Percentiles rank a stretch among this genome's conserved stretches.
Evolutionary conservation across 2,113 vertebrate genomes (phyloP).

Genomic region (Pterocles gutturalis): DNA sequence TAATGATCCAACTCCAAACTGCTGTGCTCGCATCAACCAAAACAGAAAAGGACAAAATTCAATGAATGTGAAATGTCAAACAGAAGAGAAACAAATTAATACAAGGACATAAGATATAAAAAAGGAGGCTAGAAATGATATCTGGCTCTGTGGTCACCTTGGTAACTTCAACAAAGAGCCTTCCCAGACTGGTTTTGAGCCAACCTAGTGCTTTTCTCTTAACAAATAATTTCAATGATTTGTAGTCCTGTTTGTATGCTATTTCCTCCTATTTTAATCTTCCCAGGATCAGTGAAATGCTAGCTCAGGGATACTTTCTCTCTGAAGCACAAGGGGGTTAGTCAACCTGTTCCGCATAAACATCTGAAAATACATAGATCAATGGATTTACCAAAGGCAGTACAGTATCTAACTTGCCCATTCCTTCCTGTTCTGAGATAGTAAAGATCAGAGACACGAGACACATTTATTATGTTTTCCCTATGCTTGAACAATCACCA

Average conservation of each 20-base stretch:
- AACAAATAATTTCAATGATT: slow-evolving; percentile 3
- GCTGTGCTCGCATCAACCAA: not conserved
- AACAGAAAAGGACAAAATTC: not conserved
- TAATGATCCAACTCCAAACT: not conserved
- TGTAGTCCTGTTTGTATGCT: slow-evolving; percentile 5
- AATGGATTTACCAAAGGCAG: not conserved
- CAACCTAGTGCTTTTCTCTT: not conserved
- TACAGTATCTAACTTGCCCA: not conserved
- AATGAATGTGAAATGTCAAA: not conserved
- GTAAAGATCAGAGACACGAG: not conserved
- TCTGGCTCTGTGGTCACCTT: not conserved
- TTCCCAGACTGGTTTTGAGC: not conserved
- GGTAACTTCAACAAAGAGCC: not conserved
- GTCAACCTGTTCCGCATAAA: slow-evolving; percentile 21
- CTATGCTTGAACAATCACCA: not conserved
- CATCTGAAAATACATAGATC: not conserved
- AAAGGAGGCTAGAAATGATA: not conserved
- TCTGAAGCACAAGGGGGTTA: slow-evolving; percentile 37
- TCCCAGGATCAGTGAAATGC: slow-evolving; percentile 6
- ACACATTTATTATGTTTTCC: not conserved
- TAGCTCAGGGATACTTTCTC: not conserved
- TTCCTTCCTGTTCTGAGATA: slow-evolving; percentile 34
- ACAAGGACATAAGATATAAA: not conserved
- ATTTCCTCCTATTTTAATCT: slow-evolving; percentile 39
- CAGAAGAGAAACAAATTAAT: not conserved